Base-by-base conservation (phyloP, 2,888 invertebrate species). In the Lasioglossum morio region DNA sequence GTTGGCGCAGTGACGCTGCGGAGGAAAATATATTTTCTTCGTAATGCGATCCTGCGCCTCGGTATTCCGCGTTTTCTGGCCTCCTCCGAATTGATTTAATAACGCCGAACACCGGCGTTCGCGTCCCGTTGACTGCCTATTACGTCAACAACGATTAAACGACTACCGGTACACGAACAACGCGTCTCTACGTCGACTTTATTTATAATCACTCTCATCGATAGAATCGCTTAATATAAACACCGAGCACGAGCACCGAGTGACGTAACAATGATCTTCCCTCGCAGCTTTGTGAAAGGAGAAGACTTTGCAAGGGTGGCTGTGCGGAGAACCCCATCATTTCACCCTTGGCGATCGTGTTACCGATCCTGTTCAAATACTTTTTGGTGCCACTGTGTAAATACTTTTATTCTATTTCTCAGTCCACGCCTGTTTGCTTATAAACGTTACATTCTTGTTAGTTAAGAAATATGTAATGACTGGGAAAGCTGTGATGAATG, bases 21-120 rank as follows among this genome's bases (percentile, higher is more conserved):
- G 91, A 81, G 80, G 87, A 88, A 91, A 87, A 90, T 90, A 90
- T 90, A 91, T 91, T 91, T 91, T 89, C 90, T 84, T 82, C 82
- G 81, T 84, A 72, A 87, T 79, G 81, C 89, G 81, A 86, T 89
- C 83, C 72, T 79, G 83, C 84, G 76, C 84, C 78, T 23, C 77
- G 78, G 43, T 72, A 72, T 81, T 74, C 76, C 79, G 46, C 60
- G 78, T 84, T 86, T 81, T 83, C 73, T 75, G 77, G 77, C 82
- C 57, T 73, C 82, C 57, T 72, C 69, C 73, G 79, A 88, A 90
- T 88, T 86, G 79, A 90, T 90, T 88, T 85, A 79, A 82, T 88
- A 81, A 57, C 48, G 72, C 63, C 77, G 34, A 80, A 63, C 77
- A 27, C 46, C 70, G 23, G 46, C 53, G 40, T 10, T 14, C 23